phyloP scores from a whole-genome alignment of 2,113 vertebrate species.

The Psittacula cyanocephala region DNA sequence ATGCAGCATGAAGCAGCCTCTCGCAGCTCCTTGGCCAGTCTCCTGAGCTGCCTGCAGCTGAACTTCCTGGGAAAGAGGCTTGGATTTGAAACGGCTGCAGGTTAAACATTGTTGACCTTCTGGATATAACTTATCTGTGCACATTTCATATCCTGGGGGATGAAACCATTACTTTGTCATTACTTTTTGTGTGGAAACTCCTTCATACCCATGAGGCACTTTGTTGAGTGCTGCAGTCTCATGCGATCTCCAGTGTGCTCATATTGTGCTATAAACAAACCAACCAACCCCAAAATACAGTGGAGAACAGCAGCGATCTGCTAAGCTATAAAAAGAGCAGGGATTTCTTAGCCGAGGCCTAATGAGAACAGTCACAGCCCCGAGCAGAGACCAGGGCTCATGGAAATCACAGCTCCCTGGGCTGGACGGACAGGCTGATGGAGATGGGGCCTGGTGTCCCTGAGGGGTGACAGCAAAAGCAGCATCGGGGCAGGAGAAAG shows the following conservation, averaged over 20 bases:
- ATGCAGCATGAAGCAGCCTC: neutral
- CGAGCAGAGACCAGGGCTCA: neutral
- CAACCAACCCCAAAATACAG: neutral
- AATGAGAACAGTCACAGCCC: neutral
- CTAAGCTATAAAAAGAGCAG: neutral
- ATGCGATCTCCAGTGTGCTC: neutral
- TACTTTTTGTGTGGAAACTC: neutral
- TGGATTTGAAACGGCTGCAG: neutral
- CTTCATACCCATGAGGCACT: neutral
- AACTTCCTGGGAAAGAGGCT: neutral
- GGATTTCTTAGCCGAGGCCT: neutral
- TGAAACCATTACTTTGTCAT: neutral
- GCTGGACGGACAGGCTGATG: neutral
- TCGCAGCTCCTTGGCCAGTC: neutral
- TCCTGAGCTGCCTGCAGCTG: neutral
- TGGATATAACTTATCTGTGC: neutral
- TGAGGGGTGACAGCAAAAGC: neutral
- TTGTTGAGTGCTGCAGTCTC: neutral
- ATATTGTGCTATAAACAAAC: neutral
- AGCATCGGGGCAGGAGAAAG: neutral
- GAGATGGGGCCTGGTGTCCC: neutral
- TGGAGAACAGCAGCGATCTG: neutral
- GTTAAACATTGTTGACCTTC: conserved; percentile 1
- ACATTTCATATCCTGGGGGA: neutral
- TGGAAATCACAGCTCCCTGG: neutral